Percentiles rank a stretch among this genome's conserved stretches.
phyloP scores from a whole-genome alignment of 2,113 vertebrate species.

The Rhabdomys dilectus region DNA sequence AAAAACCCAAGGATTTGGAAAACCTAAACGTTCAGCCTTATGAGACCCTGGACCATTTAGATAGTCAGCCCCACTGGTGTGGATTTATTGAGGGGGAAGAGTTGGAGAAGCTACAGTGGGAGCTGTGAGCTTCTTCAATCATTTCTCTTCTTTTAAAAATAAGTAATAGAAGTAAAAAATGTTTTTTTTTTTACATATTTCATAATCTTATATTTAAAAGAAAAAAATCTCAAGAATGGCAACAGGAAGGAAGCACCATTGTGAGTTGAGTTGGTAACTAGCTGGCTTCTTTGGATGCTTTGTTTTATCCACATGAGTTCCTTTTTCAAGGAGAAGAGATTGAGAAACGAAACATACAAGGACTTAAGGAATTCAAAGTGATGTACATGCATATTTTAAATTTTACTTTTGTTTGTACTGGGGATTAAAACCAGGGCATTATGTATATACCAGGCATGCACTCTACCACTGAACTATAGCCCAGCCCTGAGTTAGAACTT shows the following conservation, averaged over 20 bases:
- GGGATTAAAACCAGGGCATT: background rate
- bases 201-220: background rate
- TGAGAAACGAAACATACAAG: background rate
- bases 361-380: background rate
- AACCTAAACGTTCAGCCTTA: conserved; percentile 67
- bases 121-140: background rate
- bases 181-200: background rate
- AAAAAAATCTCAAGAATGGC: background rate
- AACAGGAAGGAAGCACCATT: background rate
- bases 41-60: conserved; percentile 32
- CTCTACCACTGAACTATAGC: background rate
- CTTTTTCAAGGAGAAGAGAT: conserved; percentile 22
- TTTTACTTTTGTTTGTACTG: background rate
- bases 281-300: background rate
- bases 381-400: background rate
- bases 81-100: background rate
- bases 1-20: conserved; percentile 54
- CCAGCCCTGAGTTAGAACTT: background rate
- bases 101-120: background rate
- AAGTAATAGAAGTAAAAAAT: background rate
- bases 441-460: background rate
- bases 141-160: conserved; percentile 13
- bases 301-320: background rate
- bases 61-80: background rate
- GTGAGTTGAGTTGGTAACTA: background rate